Evolutionary conservation across 2,888 invertebrate species (phyloP), one percentile per base, ranked within the genome.

Genomic region (Sylvicola fuscatus): DNA sequence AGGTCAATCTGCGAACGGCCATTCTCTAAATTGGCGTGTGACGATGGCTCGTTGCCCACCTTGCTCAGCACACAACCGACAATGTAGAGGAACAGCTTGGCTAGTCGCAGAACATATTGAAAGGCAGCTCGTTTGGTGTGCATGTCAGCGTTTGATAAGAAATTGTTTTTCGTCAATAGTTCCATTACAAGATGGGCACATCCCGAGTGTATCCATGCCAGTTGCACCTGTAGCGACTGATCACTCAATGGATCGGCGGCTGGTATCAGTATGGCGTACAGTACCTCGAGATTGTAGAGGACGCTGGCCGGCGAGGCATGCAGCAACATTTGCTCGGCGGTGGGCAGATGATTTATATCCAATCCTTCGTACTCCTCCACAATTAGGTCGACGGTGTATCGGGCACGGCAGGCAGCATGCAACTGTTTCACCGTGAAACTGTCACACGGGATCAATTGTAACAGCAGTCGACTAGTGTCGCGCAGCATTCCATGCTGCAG

Each of bases 221-320:
- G 50, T 52, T 77, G 71, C 43, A 66, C 62, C 44, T 59, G 62
- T 34, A 66, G 56, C 42, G 65, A 60, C 3, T 64, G 73, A 31
- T 82, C 82, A 2, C 83, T 70, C 45, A 76, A 65, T 2, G 82
- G 76, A 47, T 84, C 83, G 7, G 74, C 61, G 6, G 90, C 86
- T 11, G 95, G 95, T 78, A 95, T 84, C 42, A 95, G 64, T 55
- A 92, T 67, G 41, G 87, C 78, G 57, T 93, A 89, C 40, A 90
- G 63, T 34, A 92, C 83, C 59, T 77, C 75, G 42, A 79, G 60
- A 56, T 75, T 72, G 49, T 80, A 80, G 37, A 78, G 64, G 49
- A 82, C 80, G 58, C 73, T 70, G 28, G 81, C 75, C 12, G 81
- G 72, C 32, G 75, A 70, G 10, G 72, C 64, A 45, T 70, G 69